phyloP scores from a whole-genome alignment of 92 coral and sea anemone genomes.

The Paragorgia papillata region DNA sequence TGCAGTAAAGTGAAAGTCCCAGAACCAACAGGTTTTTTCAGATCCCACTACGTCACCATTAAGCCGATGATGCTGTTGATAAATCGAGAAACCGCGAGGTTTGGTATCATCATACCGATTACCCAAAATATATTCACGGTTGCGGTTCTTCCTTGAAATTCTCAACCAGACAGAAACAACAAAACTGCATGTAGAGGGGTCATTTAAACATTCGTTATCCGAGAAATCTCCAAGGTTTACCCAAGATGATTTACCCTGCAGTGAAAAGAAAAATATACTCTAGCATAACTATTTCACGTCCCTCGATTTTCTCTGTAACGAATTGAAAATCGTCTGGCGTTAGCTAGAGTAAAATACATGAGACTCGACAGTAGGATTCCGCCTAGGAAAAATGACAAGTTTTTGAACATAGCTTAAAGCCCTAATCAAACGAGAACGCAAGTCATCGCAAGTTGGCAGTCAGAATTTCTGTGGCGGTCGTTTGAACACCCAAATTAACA shows the following conservation, averaged over 20 bases:
- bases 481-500: too few relatives aligned
- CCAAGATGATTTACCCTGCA: slow-evolving; percentile 20
- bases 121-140: slow-evolving; percentile 1
- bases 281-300: too few relatives aligned
- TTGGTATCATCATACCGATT: background rate
- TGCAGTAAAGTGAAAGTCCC: background rate
- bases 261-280: background rate
- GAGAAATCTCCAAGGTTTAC: slow-evolving; percentile 35
- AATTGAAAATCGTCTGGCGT: too few relatives aligned
- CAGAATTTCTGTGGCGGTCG: too few relatives aligned
- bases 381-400: too few relatives aligned
- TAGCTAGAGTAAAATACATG: background rate
- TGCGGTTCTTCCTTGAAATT: background rate
- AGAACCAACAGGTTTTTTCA: background rate
- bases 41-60: background rate
- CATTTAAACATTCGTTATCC: background rate
- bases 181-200: background rate
- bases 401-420: too few relatives aligned
- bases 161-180: slow-evolving; percentile 13
- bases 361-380: too few relatives aligned
- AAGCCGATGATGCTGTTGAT: background rate
- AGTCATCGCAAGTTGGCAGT: too few relatives aligned
- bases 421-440: too few relatives aligned
- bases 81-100: background rate
- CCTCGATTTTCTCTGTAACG: too few relatives aligned